Conservation (phyloP, 2,888 invertebrate species). For the Eilema sororculum region DNA sequence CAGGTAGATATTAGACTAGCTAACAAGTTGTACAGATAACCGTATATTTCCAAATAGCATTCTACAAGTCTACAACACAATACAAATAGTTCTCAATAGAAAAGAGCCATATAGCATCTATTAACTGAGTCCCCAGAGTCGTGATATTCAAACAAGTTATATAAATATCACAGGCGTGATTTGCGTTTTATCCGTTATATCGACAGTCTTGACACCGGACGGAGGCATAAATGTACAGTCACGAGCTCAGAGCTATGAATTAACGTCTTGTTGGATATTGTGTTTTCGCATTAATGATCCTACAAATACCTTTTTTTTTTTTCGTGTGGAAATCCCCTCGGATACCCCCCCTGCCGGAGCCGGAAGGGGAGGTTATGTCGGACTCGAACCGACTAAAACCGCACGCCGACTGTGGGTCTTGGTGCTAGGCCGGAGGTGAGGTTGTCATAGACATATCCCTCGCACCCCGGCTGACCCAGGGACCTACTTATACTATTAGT, state of each 20-base stretch:
- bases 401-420: too few species aligned
- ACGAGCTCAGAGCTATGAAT: constrained; percentile 35
- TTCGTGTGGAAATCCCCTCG: too few species aligned
- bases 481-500: too few species aligned
- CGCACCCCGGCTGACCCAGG: too few species aligned
- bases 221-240: constrained; percentile 43
- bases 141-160: constrained; percentile 46
- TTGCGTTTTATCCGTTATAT: constrained; percentile 41
- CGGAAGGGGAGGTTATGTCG: too few species aligned
- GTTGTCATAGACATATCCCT: too few species aligned
- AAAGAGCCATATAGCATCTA: neutral
- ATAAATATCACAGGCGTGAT: constrained; percentile 55
- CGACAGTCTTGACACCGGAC: constrained; percentile 33
- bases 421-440: too few species aligned
- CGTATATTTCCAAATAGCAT: neutral
- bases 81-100: neutral
- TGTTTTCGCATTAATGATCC: constrained; percentile 18
- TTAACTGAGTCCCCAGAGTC: constrained; percentile 25
- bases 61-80: neutral
- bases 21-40: neutral
- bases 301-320: too few species aligned
- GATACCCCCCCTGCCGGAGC: too few species aligned
- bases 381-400: too few species aligned
- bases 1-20: too few species aligned
- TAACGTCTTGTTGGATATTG: constrained; percentile 16